Evolutionary conservation across 2,113 vertebrate genomes (phyloP), one percentile per base, ranked within the genome.

Genomic region (Chaenocephalus aceratus): DNA sequence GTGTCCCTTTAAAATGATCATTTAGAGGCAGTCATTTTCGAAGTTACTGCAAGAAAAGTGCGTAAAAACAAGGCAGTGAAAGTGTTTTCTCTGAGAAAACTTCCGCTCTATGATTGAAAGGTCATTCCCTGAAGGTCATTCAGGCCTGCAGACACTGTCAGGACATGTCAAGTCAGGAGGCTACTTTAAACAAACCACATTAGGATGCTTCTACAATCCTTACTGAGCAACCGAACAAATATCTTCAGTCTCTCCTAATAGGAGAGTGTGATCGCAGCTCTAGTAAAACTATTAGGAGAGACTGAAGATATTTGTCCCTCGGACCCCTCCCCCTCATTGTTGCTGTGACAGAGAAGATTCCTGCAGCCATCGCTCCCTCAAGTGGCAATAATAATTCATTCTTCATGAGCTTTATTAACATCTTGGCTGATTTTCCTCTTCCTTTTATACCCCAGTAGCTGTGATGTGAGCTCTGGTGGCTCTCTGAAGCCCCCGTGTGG

Each of bases 401-500:
- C 13, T 12, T 77, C 56, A 53, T 63, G 45, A 56, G 68, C 21
- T 16, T 64, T 16, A 69, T 77, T 8, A 61, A 16, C 46, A 26
- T 30, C 56, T 21, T 23, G 46, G 13, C 45, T 51, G 46, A 12
- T 41, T 66, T 53, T 44, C 3, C 4, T 26, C 26, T 26, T 48
- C 34, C 11, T 21, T 69, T n/a, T 0, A 10, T n/a, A 64, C 21
- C 49, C 5, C n/a, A 64, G 34, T 14, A 48, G 45, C 45, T 14
- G 49, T 62, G 23, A 8, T 23, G 1, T 1, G 34, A 11, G 44
- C 56, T 64, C 7, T 3, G 15, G 63, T 34, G 70, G 89, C 80
- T 81, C 85, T 49, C 79, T 71, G 67, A 34, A 54, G 74, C 89
- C 86, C 77, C 84, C 86, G 36, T 61, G 86, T 79, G 89, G 86